These are phyloP conservation scores for Uropsilus gracilis DNA, from an alignment of 2,113 vertebrate species.

Conservation along the genomic window DNA sequence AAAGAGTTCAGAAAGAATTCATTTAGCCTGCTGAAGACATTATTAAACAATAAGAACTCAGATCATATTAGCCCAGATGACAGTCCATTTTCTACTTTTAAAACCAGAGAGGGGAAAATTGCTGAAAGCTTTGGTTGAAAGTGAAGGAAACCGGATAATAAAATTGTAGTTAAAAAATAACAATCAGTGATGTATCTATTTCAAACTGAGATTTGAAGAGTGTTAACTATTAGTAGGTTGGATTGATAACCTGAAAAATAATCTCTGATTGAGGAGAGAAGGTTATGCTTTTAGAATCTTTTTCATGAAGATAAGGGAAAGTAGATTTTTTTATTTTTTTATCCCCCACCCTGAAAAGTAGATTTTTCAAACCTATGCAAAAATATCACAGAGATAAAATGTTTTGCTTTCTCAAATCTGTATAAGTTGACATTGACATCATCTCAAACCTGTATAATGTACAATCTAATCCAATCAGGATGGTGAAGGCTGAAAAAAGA, in stretches of 20 bases:
- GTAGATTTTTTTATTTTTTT: not conserved
- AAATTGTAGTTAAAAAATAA: conserved; percentile 62
- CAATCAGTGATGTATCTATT: conserved; percentile 71
- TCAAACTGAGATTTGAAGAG: conserved; percentile 71
- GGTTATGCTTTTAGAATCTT: conserved; percentile 58
- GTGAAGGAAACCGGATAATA: not conserved
- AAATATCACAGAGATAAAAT: not conserved
- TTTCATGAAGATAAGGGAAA: not conserved
- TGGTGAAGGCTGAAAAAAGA: not conserved
- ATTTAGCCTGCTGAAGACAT: not conserved
- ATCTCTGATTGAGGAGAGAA: conserved; percentile 50
- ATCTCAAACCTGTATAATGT: not conserved
- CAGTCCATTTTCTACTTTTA: conserved; percentile 19
- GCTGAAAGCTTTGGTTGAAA: conserved; percentile 59
- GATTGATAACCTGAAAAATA: conserved; percentile 74
- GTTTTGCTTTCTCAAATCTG: not conserved
- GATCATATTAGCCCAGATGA: conserved; percentile 12
- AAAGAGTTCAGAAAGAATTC: not conserved
- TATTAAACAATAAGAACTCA: conserved; percentile 46
- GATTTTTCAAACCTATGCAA: not conserved
- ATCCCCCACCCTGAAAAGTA: too few species aligned
- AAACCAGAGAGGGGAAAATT: not conserved
- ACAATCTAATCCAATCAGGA: conserved; percentile 9
- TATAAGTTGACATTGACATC: not conserved
- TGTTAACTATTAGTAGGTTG: conserved; percentile 53